These are phyloP conservation scores for Alauda arvensis DNA, from an alignment of 2,797 vertebrate species.

Conservation along the genomic window DNA sequence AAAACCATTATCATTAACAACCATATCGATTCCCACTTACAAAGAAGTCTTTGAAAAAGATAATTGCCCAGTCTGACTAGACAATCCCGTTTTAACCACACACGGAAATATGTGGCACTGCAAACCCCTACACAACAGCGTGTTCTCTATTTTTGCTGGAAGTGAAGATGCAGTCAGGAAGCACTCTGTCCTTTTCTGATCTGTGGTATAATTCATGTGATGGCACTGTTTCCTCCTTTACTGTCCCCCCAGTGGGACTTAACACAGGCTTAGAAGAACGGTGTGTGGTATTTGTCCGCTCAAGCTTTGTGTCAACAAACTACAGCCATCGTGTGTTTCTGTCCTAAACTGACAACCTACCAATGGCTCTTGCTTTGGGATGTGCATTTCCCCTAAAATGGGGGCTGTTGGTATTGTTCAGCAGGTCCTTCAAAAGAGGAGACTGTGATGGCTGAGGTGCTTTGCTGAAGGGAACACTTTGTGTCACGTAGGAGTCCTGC, in stretches of 20 bases:
- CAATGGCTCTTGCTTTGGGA: neutral
- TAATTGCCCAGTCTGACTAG: constrained; percentile 14
- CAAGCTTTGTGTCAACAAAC: neutral
- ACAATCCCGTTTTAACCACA: constrained; percentile 1
- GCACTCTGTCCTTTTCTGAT: neutral
- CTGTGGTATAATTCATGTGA: neutral
- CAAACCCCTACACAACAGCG: neutral
- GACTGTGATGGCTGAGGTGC: neutral
- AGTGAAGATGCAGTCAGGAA: neutral
- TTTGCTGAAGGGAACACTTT: neutral
- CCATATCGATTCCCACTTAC: constrained; percentile 22
- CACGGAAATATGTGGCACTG: neutral
- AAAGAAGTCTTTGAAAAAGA: constrained; percentile 6
- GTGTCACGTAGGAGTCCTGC: neutral
- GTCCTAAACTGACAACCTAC: neutral
- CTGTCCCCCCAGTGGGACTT: neutral
- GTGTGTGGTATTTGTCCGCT: neutral
- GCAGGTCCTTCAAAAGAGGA: neutral
- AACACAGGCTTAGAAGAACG: neutral
- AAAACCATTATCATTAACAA: constrained; percentile 43
- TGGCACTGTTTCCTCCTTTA: neutral
- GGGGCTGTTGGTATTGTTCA: neutral
- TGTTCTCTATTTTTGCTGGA: neutral
- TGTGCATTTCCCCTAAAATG: neutral
- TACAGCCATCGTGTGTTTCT: neutral